Evolutionary conservation across 2,797 vertebrate genomes (phyloP), one percentile per base, ranked within the genome.

Genomic region (Macrochelys suwanniensis): DNA sequence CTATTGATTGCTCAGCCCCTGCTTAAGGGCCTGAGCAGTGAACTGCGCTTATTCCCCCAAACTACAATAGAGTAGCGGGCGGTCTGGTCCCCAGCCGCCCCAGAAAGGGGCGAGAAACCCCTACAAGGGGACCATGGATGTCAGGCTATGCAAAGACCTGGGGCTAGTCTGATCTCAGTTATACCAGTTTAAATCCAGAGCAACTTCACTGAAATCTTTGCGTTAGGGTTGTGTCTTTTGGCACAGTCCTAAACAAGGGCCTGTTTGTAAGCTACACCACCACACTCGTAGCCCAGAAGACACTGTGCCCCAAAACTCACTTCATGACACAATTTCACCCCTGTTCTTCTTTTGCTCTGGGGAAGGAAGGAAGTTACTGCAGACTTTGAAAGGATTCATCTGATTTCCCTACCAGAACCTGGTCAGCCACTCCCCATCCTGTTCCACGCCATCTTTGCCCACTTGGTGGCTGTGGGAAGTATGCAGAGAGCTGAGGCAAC

Each of bases 121-220:
- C n/a, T n/a, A n/a, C n/a, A n/a, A n/a, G n/a, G 61, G 33, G 61
- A 47, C 56, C 82, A 94, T 16, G 77, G 56, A 93, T 90, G 90
- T 45, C 9, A 86, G 82, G 26, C 3, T 33, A 31, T 78, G 74
- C 10, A 21, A 47, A 78, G 12, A 76, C 3, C 10, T n/a, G 83
- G 54, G 84, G n/a, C 77, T 49, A 94, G 42, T 12, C 85, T 92
- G 82, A 53, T 83, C 54, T 93, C 79, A 79, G 25, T n/a, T 82
- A 3, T 90, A 89, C 50, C 17, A 71, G 28, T 26, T 82, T 37
- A 57, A 45, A 82, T 47, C 26, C 76, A 87, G 84, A 89, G n/a
- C 1, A 79, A 21, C 10, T 71, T 57, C 5, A 0, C 37, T 79
- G 50, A 71, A 93, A 84, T 37, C 65, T 53, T 84, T 88, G 78